These are phyloP conservation scores for Drosophila barbarae DNA, from an alignment of 2,888 invertebrate genomes.

Conservation along the genomic window DNA sequence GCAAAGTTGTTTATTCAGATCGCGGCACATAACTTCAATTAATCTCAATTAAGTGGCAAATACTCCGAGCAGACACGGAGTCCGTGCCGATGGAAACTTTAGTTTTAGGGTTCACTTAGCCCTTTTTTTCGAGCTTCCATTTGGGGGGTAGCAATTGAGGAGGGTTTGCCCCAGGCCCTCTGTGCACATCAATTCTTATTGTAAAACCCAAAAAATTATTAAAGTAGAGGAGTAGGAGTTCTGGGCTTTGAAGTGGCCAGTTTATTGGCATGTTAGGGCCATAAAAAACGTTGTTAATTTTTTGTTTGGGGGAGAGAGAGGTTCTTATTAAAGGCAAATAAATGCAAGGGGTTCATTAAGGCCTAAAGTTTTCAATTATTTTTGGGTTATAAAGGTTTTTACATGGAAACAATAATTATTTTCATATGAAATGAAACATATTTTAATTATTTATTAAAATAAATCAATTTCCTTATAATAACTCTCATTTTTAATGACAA, in stretches of 20 bases:
- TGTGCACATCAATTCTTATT: constrained; percentile 63
- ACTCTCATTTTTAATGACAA: constrained; percentile 10
- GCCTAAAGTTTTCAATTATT: too few species aligned
- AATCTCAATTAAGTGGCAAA: constrained; percentile 74
- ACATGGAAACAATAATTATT: neutral
- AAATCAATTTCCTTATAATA: neutral
- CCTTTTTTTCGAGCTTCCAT: constrained; percentile 55
- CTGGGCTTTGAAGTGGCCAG: neutral
- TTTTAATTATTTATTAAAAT: neutral
- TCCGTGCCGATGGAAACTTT: constrained; percentile 40
- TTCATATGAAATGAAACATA: neutral
- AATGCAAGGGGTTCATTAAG: neutral
- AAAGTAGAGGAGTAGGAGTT: constrained; percentile 9
- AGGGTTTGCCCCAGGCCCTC: constrained; percentile 53
- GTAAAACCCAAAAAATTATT: constrained; percentile 37
- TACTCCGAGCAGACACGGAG: constrained; percentile 33
- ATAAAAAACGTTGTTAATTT: constrained; percentile 30
- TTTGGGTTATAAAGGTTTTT: too few species aligned
- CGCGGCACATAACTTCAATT: constrained; percentile 67
- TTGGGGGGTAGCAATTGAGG: constrained; percentile 57
- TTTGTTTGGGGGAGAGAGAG: neutral
- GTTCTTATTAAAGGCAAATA: neutral
- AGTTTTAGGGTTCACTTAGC: constrained; percentile 48
- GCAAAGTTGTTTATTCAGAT: constrained; percentile 66
- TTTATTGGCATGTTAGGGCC: constrained; percentile 33